Evolutionary conservation across 1,140 invertebrate species (phyloP).

Genomic region (Zaprionus vittiger): DNA sequence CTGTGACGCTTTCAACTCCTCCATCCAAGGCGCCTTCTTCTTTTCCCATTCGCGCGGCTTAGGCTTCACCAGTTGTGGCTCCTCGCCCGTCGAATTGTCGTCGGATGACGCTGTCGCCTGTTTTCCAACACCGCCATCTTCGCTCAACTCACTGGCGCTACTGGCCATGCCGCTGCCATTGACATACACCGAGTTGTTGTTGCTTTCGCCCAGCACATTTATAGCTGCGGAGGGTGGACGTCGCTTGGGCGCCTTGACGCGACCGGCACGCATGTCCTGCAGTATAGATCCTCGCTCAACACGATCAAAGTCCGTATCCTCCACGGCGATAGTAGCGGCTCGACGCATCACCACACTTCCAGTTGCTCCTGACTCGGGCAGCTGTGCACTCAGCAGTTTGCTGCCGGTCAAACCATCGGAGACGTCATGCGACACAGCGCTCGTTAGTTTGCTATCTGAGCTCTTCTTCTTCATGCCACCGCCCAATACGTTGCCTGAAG

Average conservation of each 20-base stretch:
- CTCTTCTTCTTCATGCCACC: slow-evolving; percentile 86
- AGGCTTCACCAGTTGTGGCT: slow-evolving; percentile 85
- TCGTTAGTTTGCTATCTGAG: slow-evolving; percentile 78
- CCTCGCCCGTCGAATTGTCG: slow-evolving; percentile 82
- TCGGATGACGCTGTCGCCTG: slow-evolving; percentile 59
- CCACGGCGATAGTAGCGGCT: slow-evolving; percentile 71
- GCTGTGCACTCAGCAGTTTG: slow-evolving; percentile 55
- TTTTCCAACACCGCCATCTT: slow-evolving; percentile 51
- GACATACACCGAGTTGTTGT: slow-evolving; percentile 79
- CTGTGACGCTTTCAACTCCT: slow-evolving; percentile 88
- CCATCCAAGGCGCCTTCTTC: slow-evolving; percentile 89
- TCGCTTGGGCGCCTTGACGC: slow-evolving; percentile 86
- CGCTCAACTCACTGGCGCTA: slow-evolving; percentile 69
- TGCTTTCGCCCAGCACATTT: slow-evolving; percentile 78
- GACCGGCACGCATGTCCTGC: slow-evolving; percentile 87
- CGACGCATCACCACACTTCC: slow-evolving; percentile 72
- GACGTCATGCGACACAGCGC: slow-evolving; percentile 74
- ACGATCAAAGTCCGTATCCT: slow-evolving; percentile 86
- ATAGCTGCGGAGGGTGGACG: slow-evolving; percentile 86
- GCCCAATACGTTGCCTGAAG: slow-evolving; percentile 85
- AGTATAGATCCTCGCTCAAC: slow-evolving; percentile 87
- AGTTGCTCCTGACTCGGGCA: slow-evolving; percentile 50
- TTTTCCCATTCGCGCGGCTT: slow-evolving; percentile 87
- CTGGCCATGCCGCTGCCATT: slow-evolving; percentile 76
- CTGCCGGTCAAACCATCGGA: slow-evolving; percentile 74